Evolutionary conservation across 2,888 invertebrate species (phyloP), one percentile per base, ranked within the genome.

Genomic region (Orthosia gothica): DNA sequence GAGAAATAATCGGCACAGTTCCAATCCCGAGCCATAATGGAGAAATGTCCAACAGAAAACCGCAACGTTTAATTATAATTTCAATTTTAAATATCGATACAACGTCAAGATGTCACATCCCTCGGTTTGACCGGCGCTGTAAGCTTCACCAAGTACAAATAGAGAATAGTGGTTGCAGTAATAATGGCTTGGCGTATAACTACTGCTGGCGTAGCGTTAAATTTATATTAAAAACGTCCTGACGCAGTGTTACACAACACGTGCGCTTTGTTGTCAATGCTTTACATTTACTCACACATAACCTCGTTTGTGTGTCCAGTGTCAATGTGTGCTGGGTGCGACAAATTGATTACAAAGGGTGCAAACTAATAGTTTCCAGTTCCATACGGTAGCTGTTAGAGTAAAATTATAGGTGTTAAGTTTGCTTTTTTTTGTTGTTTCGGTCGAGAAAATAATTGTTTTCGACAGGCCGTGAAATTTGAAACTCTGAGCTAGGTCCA

Each of bases 71-170:
- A 79, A 79, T 74, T 85, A 70, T 77, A 87, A 85, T 72, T 73
- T 67, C 59, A 78, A 72, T 84, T 85, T 85, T 75, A 80, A 86
- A 84, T 71, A 87, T 87, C 86, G 84, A 84, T 85, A 76, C 64
- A 65, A 72, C 61, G 70, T 84, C 76, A 81, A 84, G 81, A 70
- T 73, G 76, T 80, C 85, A 74, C 91, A 90, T 86, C 92, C 84
- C 92, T 92, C 82, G 55, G 68, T 77, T 86, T 89, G 91, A 90
- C 91, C 91, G 87, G 76, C 82, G 88, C 86, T 90, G 88, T 92
- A 91, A 92, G 94, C 94, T 90, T 91, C 90, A 90, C 90, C 88
- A 89, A 92, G 89, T 92, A 93, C 93, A 94, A 95, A 95, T 94
- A 94, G 93, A 94, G 92, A 94, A 92, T 92, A 90, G 93, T 90